Evolutionary conservation across 2,113 vertebrate species (phyloP).

Genomic region (Pseudopipra pipra): DNA sequence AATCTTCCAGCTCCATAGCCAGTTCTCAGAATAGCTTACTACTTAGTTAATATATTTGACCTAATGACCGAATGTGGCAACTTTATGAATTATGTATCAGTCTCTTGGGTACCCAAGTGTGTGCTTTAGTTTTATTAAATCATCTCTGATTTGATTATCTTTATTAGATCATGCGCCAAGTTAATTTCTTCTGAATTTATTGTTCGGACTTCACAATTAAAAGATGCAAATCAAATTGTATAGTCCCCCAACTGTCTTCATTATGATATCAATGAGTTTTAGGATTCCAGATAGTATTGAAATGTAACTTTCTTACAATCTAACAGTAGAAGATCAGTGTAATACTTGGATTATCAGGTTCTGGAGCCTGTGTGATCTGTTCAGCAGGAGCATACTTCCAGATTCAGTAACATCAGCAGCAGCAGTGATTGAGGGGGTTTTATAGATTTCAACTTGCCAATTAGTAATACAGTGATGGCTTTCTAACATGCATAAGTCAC

Average conservation of each 20-base stretch:
- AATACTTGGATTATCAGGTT: neutral
- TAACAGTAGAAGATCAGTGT: neutral
- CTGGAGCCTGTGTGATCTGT: neutral
- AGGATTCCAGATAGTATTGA: neutral
- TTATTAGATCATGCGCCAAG: neutral
- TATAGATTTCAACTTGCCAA: neutral
- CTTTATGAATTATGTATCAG: conserved; percentile 51
- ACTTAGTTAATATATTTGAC: conserved; percentile 48
- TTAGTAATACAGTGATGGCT: neutral
- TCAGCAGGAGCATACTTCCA: neutral
- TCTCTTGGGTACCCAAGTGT: conserved; percentile 5
- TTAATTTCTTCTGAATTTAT: conserved; percentile 31
- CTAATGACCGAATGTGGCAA: conserved; percentile 7
- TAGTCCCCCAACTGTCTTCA: neutral
- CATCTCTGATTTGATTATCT: conserved; percentile 39
- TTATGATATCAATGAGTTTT: neutral
- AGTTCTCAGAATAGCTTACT: conserved; percentile 6
- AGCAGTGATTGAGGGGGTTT: neutral
- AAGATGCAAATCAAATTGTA: conserved; percentile 3
- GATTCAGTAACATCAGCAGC: neutral
- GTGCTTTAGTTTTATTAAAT: conserved; percentile 43
- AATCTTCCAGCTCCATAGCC: neutral
- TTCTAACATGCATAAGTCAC: neutral
- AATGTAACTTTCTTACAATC: neutral
- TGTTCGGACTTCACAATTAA: conserved; percentile 10